These are phyloP conservation scores for Glareola pratincola DNA, from an alignment of 2,113 vertebrate genomes.

Conservation along the genomic window DNA sequence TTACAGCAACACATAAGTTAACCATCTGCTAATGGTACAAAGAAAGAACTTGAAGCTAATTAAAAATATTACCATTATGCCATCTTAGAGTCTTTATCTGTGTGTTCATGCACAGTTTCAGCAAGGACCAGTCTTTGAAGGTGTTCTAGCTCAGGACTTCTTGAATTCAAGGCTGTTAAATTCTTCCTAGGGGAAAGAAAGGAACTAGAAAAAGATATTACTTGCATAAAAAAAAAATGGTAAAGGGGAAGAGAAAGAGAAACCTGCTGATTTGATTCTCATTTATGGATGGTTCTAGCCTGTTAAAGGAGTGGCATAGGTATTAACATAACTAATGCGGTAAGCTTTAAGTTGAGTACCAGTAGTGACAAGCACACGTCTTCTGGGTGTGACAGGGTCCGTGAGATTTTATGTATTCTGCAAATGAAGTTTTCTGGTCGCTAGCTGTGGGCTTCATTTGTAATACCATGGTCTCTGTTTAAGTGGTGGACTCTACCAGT, in stretches of 20 bases:
- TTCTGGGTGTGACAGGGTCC: background rate
- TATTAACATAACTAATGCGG: background rate
- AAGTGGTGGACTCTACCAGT: background rate
- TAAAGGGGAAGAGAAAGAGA: background rate
- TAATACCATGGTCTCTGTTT: background rate
- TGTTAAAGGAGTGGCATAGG: background rate
- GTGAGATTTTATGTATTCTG: background rate
- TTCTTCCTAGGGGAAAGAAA: background rate
- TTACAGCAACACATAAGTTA: conserved; percentile 54
- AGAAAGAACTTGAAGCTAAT: conserved; percentile 49
- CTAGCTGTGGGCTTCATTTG: background rate
- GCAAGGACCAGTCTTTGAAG: background rate
- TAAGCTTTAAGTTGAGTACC: background rate
- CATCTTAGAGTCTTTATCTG: background rate
- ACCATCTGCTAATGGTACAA: conserved; percentile 62
- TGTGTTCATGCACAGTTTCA: background rate
- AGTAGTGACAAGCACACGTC: rapidly evolving
- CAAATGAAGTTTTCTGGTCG: background rate
- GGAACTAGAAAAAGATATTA: background rate
- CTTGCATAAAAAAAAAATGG: background rate
- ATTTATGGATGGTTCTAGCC: background rate
- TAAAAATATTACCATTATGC: conserved; percentile 25
- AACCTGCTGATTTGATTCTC: background rate
- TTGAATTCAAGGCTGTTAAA: background rate
- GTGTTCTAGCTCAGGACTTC: background rate